Base-by-base conservation (phyloP, 2,113 vertebrate genomes). In the Grantiella picta region DNA sequence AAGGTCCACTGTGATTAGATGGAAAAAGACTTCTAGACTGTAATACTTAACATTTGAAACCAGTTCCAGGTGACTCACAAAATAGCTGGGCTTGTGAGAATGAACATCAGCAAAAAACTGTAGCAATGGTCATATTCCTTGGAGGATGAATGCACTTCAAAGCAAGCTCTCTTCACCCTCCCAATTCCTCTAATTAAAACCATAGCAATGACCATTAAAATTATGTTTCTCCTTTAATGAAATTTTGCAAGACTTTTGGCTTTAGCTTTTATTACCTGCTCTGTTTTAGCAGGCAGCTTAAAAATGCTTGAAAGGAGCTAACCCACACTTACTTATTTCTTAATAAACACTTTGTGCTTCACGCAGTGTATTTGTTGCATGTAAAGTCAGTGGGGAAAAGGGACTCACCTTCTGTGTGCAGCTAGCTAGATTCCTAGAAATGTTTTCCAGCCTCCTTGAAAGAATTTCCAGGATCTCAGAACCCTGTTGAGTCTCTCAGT, bases 201-300 rank as follows among this genome's bases (percentile, higher is more conserved):
- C 70, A 68, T 28, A 73, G 29, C 15, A 76, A 45, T 92, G 65
- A 54, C 88, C 44, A 64, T 64, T 89, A 59, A 91, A 94, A 87
- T 86, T 84, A 71, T 40, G 95, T 94, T 95, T 69, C 64, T 87
- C 49, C 77, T 27, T 69, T 61, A 71, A 63, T 83, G 56, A 72
- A 78, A 35, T 84, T 82, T 85, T 85, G 11, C 29, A 80, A 75
- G 81, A 79, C 94, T 94, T 59, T 94, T 78, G 59, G 68, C 71
- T 95, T 90, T 57, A 93, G 44, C 42, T 95, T 87, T 86, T 71
- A 65, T 84, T 80, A 86, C 52, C 65, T 89, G 73, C 83, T 73
- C 89, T 88, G 64, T 50, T 91, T 97, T 69, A 96, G 59, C 47
- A 90, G 22, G 47, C 24, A 80, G 47, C 42, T 92, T 44, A 71